Evolutionary conservation across 2,888 invertebrate genomes (phyloP), one percentile per base, ranked within the genome.

Genomic region (Sympetrum striolatum): DNA sequence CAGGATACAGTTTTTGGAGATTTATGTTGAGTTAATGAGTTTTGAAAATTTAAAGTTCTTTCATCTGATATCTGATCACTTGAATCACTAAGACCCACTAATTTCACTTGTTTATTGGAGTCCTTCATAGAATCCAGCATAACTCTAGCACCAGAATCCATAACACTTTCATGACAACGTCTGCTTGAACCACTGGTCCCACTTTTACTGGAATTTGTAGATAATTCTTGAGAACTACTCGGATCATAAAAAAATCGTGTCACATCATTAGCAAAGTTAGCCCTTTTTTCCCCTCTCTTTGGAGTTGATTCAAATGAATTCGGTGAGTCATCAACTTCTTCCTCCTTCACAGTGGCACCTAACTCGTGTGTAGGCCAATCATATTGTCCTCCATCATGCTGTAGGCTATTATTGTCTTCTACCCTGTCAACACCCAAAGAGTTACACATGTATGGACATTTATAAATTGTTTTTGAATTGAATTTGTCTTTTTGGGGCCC

Each of bases 111-210:
- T 25, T 37, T 86, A n/a, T 37, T 37, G 60, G 37, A 35, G 25
- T 25, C 31, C 58, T 86, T 64, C 60, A 86, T 37, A 60, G 12
- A n/a, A n/a, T 86, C 86, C 18, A 58, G 82, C 2, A 12, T 6
- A 31, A 86, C 86, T 35, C 60, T 22, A n/a, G 60, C 86, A 25
- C 35, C 86, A 14, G n/a, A 37, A 60, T 86, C 86, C 31, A 37
- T 60, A 37, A 35, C 86, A 86, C 86, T 86, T 86, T 86, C 60
- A 64, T 64, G 37, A 64, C 37, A 37, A 64, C 64, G 86, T 37
- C 86, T 86, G 37, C 64, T 86, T 37, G 86, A 58, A 82, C 58
- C 86, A 86, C 86, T 86, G 60, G 82, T 58, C 35, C 86, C 60
- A 53, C 53, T 53, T 53, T 18, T 18, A 53, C 53, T 53, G 53